Percentiles rank a stretch among this genome's conserved stretches.
These are phyloP conservation scores for Chloroclystis v-ata DNA, from an alignment of 2,888 invertebrate species.

Conservation along the genomic window DNA sequence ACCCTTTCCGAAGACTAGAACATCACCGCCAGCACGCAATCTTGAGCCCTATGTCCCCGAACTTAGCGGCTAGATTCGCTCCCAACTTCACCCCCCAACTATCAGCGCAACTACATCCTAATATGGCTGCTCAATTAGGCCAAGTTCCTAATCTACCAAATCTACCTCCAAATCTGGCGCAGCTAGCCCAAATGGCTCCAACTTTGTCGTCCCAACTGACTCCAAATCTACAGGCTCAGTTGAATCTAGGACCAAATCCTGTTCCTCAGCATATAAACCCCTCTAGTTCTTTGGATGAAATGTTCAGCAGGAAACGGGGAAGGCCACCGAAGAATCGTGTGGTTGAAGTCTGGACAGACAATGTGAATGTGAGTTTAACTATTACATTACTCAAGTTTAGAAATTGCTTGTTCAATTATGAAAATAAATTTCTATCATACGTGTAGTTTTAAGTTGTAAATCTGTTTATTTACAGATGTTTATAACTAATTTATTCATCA, in stretches of 20 bases:
- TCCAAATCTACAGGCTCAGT: conserved; percentile 66
- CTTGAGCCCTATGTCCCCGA: conserved; percentile 79
- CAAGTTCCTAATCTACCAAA: conserved; percentile 59
- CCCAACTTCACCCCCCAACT: conserved; percentile 74
- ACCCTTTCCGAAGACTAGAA: conserved; percentile 87
- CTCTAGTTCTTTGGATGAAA: conserved; percentile 89
- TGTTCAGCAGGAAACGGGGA: conserved; percentile 95
- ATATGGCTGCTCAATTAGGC: conserved; percentile 70
- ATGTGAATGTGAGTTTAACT: conserved; percentile 74
- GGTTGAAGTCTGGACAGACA: conserved; percentile 93
- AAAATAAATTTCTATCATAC: no score
- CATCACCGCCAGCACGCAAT: conserved; percentile 92
- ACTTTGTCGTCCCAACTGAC: conserved; percentile 61
- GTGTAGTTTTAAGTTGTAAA: no score
- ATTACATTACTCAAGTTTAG: background rate
- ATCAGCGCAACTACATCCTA: conserved; percentile 69
- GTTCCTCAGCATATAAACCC: conserved; percentile 66
- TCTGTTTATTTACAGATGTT: no score
- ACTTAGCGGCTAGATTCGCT: conserved; percentile 77
- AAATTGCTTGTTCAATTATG: background rate
- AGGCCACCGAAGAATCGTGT: conserved; percentile 97
- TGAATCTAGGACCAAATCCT: conserved; percentile 61
- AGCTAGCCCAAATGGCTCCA: conserved; percentile 71
- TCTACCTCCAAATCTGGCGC: conserved; percentile 68
- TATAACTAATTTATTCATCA: no score